Conservation (phyloP, 2,797 vertebrate species). For the Manis javanica region DNA sequence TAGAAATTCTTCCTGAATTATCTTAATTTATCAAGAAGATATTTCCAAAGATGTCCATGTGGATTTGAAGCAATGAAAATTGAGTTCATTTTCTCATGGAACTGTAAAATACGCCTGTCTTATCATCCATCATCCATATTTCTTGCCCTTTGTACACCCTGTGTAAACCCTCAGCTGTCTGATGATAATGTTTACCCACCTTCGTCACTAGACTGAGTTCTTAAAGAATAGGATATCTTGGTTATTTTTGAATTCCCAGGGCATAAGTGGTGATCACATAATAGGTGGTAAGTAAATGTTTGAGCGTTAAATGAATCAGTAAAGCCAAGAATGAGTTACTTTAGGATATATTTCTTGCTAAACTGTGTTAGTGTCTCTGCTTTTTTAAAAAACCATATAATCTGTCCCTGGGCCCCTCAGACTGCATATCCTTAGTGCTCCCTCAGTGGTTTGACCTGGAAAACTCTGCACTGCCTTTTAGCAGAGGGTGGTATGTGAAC, state of each 20-base stretch:
- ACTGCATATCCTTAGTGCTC: not conserved
- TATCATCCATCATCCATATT: not conserved
- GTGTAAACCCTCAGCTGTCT: not conserved
- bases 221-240: not conserved
- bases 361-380: not conserved
- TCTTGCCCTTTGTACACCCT: not conserved
- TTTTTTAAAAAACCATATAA: not conserved
- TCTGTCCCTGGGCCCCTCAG: not conserved
- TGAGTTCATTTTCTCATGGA: constrained; percentile 44
- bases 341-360: not conserved
- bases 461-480: not conserved
- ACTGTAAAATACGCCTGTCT: not conserved
- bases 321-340: not conserved
- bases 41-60: not conserved
- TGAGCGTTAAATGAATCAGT: not conserved
- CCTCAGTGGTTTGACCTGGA: not conserved
- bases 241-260: constrained; percentile 12
- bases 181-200: not conserved
- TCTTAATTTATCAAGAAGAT: constrained; percentile 17
- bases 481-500: not conserved
- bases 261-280: not conserved
- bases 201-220: not conserved
- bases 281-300: not conserved
- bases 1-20: not conserved
- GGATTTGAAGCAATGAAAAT: constrained; percentile 35